phyloP scores from a whole-genome alignment of 2,113 vertebrate genomes.

The Syngnathus typhle region DNA sequence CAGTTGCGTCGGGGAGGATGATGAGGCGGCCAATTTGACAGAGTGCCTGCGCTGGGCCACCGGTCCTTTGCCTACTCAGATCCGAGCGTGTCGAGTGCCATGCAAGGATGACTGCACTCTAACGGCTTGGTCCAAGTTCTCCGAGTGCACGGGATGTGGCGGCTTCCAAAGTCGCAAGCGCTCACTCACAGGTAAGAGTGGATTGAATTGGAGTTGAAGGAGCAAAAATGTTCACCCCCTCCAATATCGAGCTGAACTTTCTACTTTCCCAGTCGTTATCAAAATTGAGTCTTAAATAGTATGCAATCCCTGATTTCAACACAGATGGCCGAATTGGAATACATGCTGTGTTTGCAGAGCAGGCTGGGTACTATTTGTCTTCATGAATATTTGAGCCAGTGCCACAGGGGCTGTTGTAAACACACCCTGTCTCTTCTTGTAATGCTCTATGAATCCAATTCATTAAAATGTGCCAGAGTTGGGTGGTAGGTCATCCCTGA shows the following conservation, averaged over 20 bases:
- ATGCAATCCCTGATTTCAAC: constrained; percentile 51
- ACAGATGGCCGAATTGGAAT: constrained; percentile 53
- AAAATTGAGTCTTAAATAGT: constrained; percentile 38
- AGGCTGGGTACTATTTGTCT: constrained; percentile 61
- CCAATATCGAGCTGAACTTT: background rate
- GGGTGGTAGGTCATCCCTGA: constrained; percentile 11
- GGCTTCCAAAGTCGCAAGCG: constrained; percentile 71
- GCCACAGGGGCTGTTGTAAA: constrained; percentile 57
- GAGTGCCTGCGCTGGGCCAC: constrained; percentile 78
- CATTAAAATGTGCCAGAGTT: constrained; percentile 26
- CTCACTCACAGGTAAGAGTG: constrained; percentile 78
- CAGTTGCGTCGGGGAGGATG: constrained; percentile 73
- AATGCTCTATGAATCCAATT: constrained; percentile 45
- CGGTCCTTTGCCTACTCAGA: constrained; percentile 72
- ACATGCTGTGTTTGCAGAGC: constrained; percentile 45
- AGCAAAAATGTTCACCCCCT: background rate
- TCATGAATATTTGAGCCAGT: constrained; percentile 69
- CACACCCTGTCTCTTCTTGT: constrained; percentile 47
- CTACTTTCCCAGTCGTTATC: constrained; percentile 20
- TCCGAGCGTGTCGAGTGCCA: constrained; percentile 75
- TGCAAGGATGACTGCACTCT: constrained; percentile 91
- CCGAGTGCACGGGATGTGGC: constrained; percentile 78
- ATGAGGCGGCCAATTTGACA: constrained; percentile 62
- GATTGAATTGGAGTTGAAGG: background rate
- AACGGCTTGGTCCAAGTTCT: constrained; percentile 88